Evolutionary conservation across 2,797 vertebrate genomes (phyloP).

Genomic region (Holocentrus rufus): DNA sequence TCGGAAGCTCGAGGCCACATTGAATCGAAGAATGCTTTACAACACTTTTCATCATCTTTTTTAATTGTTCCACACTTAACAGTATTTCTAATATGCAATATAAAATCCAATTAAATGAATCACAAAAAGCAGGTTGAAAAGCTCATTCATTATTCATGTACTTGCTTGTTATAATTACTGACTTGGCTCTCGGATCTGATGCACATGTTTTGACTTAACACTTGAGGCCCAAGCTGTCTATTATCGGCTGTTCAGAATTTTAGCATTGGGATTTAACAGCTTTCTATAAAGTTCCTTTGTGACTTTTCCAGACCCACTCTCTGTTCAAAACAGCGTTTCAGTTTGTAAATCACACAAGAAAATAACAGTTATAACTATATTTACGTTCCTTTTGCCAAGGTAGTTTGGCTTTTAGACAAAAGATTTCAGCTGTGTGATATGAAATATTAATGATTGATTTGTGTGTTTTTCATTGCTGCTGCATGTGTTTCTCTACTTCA

Average conservation of each 20-base stretch:
- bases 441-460: too few relatives aligned
- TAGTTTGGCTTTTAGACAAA: too few relatives aligned
- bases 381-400: too few relatives aligned
- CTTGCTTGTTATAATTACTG: constrained; percentile 42
- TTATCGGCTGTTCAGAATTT: too few relatives aligned
- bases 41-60: constrained; percentile 16
- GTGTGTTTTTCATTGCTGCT: too few relatives aligned
- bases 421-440: too few relatives aligned
- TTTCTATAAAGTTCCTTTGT: constrained; percentile 8
- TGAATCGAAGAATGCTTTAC: background rate
- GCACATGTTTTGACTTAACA: constrained; percentile 41
- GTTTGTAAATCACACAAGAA: too few relatives aligned
- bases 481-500: too few relatives aligned
- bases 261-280: too few relatives aligned
- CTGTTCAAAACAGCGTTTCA: too few relatives aligned
- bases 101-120: constrained; percentile 42
- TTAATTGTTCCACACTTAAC: background rate
- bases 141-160: constrained; percentile 46
- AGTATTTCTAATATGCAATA: constrained; percentile 14
- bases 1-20: background rate
- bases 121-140: constrained; percentile 45
- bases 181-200: constrained; percentile 41
- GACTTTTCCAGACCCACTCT: background rate
- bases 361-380: too few relatives aligned
- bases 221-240: background rate